A percentile compares a stretch with the other conserved stretches of the same genome.
phyloP scores from a whole-genome alignment of 2,797 vertebrate genomes.

The Microctenopoma lineatum region DNA sequence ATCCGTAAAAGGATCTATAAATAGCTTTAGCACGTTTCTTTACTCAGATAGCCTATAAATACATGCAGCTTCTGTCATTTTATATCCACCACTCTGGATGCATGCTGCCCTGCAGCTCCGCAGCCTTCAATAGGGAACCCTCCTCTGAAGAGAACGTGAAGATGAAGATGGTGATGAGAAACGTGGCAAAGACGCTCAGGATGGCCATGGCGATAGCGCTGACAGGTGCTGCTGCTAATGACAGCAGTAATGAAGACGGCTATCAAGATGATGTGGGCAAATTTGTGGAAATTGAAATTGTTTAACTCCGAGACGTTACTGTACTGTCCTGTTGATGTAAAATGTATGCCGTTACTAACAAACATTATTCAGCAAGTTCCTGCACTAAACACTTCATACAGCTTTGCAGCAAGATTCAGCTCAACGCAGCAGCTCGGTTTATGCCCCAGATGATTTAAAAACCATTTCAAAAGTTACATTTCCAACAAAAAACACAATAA shows the following conservation, averaged over 20 bases:
- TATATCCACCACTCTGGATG: slow-evolving; percentile 55
- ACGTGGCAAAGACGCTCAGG: slow-evolving; percentile 35
- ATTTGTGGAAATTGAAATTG: slow-evolving; percentile 26
- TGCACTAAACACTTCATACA: not conserved
- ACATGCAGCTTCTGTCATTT: slow-evolving; percentile 78
- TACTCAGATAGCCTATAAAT: slow-evolving; percentile 78
- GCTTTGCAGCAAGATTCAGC: slow-evolving; percentile 1
- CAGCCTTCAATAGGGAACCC: slow-evolving; percentile 61
- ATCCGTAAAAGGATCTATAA: slow-evolving; percentile 78
- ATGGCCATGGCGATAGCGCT: slow-evolving; percentile 23
- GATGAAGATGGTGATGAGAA: slow-evolving; percentile 54
- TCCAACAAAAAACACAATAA: not conserved
- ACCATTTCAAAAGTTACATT: not conserved
- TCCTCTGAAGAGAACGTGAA: slow-evolving; percentile 59
- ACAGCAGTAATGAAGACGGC: slow-evolving; percentile 41
- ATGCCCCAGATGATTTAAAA: not conserved
- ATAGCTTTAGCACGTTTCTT: slow-evolving; percentile 74
- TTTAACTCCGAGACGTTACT: slow-evolving; percentile 35
- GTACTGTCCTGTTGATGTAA: slow-evolving; percentile 1
- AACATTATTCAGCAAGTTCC: not conserved
- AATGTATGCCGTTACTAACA: slow-evolving; percentile 4
- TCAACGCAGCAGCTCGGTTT: not conserved
- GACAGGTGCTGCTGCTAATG: slow-evolving; percentile 31
- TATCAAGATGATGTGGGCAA: slow-evolving; percentile 20
- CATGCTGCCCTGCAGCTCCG: slow-evolving; percentile 51